phyloP scores from a whole-genome alignment of 2,888 invertebrate species.

The Aphrophora alni region DNA sequence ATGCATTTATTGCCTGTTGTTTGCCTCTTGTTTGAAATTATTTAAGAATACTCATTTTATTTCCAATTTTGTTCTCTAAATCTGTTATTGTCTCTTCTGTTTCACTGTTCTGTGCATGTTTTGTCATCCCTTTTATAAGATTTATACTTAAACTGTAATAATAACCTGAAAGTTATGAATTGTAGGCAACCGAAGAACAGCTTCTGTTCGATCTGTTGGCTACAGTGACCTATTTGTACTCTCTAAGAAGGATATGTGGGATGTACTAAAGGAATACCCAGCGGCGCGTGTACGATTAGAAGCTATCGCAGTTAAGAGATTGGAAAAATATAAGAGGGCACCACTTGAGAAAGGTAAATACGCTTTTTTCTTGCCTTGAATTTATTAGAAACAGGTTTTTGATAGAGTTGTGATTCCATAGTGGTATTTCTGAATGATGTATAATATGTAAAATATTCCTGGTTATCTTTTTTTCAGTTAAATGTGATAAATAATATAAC shows the following conservation, averaged over 20 bases:
- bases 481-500: too few relatives aligned
- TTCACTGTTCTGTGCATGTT: background rate
- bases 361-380: background rate
- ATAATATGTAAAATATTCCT: too few relatives aligned
- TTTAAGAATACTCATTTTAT: too few relatives aligned
- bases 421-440: too few relatives aligned
- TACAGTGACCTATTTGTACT: conserved; percentile 99
- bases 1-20: background rate
- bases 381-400: too few relatives aligned
- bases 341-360: conserved; percentile 87
- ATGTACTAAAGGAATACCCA: conserved; percentile 95
- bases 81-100: background rate
- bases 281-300: conserved; percentile 93
- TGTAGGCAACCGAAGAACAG: conserved; percentile 96
- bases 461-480: too few relatives aligned
- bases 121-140: background rate
- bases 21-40: background rate
- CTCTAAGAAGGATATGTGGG: conserved; percentile 99
- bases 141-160: background rate
- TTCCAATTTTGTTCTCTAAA: background rate
- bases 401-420: too few relatives aligned
- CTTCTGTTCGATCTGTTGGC: conserved; percentile 96
- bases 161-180: conserved; percentile 40
- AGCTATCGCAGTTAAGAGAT: conserved; percentile 95
- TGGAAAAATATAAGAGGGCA: conserved; percentile 96